Conservation (phyloP, 2,113 vertebrate species). For the Ascaphus truei region DNA sequence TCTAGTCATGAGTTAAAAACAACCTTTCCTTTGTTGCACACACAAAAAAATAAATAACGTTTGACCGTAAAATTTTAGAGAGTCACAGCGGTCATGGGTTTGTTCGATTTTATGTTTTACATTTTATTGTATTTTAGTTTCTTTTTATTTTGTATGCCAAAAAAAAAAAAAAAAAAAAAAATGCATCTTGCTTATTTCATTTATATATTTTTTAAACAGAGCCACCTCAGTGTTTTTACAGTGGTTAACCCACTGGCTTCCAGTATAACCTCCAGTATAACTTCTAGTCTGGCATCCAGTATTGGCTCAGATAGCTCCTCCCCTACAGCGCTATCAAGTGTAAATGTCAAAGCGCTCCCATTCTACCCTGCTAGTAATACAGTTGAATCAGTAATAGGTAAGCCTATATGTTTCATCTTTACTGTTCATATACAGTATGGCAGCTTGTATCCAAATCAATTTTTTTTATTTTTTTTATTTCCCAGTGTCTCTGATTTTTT, state of each 20-base stretch:
- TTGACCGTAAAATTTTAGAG: too few relatives aligned
- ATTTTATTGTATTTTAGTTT: background rate
- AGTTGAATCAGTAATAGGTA: slow-evolving; percentile 80
- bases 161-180: too few relatives aligned
- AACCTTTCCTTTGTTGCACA: too few relatives aligned
- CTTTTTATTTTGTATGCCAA: slow-evolving; percentile 6
- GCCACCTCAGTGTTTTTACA: slow-evolving; percentile 75
- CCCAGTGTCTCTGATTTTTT: background rate
- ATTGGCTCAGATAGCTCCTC: slow-evolving; percentile 82
- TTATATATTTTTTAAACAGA: slow-evolving; percentile 59
- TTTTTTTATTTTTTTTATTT: background rate
- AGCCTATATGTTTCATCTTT: slow-evolving; percentile 30
- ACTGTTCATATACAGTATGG: background rate
- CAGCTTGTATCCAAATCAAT: background rate
- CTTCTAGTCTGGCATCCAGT: slow-evolving; percentile 82
- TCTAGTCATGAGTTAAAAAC: too few relatives aligned
- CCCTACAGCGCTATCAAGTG: slow-evolving; percentile 73
- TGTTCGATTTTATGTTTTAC: too few relatives aligned
- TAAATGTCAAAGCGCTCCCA: slow-evolving; percentile 72
- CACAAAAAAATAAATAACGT: too few relatives aligned
- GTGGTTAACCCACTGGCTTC: slow-evolving; percentile 75
- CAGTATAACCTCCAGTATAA: slow-evolving; percentile 82
- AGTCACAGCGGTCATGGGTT: too few relatives aligned
- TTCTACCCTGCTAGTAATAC: slow-evolving; percentile 77
- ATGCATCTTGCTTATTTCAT: slow-evolving; percentile 19